phyloP scores from a whole-genome alignment of 2,888 invertebrate species.

The Amblyteles armatorius region DNA sequence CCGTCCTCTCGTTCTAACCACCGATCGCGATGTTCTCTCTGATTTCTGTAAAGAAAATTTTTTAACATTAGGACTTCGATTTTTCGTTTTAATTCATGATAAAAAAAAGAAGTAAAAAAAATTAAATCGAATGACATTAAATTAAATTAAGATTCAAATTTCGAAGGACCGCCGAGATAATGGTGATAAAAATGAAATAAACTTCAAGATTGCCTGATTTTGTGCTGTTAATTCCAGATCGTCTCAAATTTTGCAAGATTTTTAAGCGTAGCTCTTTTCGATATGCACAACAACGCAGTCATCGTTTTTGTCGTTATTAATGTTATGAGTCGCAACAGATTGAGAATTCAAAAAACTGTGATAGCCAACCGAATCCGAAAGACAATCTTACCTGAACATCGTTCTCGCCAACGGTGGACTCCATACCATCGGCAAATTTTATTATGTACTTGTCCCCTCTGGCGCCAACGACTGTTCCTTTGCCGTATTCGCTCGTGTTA shows the following conservation, averaged over 20 bases:
- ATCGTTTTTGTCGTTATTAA: too few relatives aligned
- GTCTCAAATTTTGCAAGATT: too few relatives aligned
- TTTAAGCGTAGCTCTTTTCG: too few relatives aligned
- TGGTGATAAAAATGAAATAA: too few relatives aligned
- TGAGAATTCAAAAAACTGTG: background rate
- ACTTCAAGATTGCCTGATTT: too few relatives aligned
- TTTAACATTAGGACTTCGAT: background rate
- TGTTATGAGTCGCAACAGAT: too few relatives aligned
- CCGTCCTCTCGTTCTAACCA: slow-evolving; percentile 71
- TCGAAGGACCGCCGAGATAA: too few relatives aligned
- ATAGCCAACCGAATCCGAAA: background rate
- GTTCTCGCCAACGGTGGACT: slow-evolving; percentile 73
- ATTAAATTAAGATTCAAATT: too few relatives aligned
- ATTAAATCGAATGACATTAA: too few relatives aligned
- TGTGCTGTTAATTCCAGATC: too few relatives aligned
- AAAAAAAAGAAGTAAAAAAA: background rate
- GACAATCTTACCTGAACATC: slow-evolving; percentile 75
- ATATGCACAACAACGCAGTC: too few relatives aligned
- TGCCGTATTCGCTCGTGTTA: slow-evolving; percentile 73
- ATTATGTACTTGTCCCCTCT: slow-evolving; percentile 77
- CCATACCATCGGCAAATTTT: slow-evolving; percentile 77
- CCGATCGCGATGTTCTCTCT: slow-evolving; percentile 77
- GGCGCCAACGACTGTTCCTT: slow-evolving; percentile 74
- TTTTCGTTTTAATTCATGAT: background rate
- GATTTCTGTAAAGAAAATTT: slow-evolving; percentile 61